Evolutionary conservation across 1,140 invertebrate genomes (phyloP), one percentile per base, ranked within the genome.

Genomic region (Octopus bimaculoides): DNA sequence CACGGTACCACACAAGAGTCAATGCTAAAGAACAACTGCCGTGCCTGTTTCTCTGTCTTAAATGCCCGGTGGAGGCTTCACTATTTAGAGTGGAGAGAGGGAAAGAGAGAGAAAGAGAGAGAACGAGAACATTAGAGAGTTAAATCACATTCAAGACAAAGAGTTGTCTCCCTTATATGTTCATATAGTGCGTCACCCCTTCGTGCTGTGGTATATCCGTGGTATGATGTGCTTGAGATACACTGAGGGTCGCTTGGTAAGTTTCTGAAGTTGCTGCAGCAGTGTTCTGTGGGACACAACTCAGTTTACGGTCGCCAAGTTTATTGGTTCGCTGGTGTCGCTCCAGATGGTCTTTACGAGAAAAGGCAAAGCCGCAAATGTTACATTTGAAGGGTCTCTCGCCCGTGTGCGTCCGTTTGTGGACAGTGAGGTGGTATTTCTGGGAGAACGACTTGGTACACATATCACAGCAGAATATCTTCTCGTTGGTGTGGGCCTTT

Each of bases 301-400:
- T 71, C 66, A 71, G 66, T 20, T 71, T 71, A 14, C 66, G 66
- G 3, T 71, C 66, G 1, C 66, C 66, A 3, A 71, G 66, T 20
- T 71, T 94, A 85, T 95, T 94, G 54, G 92, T 93, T 77, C 94
- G 91, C 81, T 93, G 91, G 83, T 95, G 94, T 78, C 94, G 92
- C 81, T 92, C 91, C 2, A 95, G 89, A 54, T 94, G 91, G 77
- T 93, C 92, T 12, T 92, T 90, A 9, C 93, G 93, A 84, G 92
- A 92, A 90, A 96, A 97, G 69, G 95, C 96, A 89, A 96, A 97
- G 75, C 95, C 95, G 89, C 96, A 97, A 80, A 96, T 91, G 76
- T 93, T 92, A 92, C 95, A 96, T 91, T 96, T 96, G 90, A 96
- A 96, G 55, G 95, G 95, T 85, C 95, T 91, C 87, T 96, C 66